A percentile compares a stretch with the other conserved stretches of the same genome.
phyloP scores from a whole-genome alignment of 1,140 invertebrate species.

The Drosophila pachea region DNA sequence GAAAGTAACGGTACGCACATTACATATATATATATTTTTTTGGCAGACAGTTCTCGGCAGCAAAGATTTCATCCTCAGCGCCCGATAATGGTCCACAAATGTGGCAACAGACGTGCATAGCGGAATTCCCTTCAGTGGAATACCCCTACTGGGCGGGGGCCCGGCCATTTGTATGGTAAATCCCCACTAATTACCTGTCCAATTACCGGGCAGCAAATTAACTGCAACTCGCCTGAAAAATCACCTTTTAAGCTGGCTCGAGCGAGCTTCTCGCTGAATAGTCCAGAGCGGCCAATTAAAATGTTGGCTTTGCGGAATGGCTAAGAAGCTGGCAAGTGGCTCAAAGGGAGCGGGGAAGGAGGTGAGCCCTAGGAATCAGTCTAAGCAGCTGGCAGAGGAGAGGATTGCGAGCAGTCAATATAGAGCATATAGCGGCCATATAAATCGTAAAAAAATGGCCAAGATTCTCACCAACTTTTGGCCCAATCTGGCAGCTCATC shows the following conservation, averaged over 20 bases:
- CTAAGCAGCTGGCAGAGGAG: too few relatives aligned
- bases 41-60: constrained; percentile 24
- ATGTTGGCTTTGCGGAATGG: too few relatives aligned
- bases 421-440: too few relatives aligned
- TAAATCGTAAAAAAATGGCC: too few relatives aligned
- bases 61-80: constrained; percentile 24
- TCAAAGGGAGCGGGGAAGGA: too few relatives aligned
- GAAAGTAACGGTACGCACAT: constrained; percentile 52
- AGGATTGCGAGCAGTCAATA: too few relatives aligned
- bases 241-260: constrained; percentile 55
- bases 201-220: constrained; percentile 66
- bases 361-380: too few relatives aligned
- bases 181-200: constrained; percentile 70
- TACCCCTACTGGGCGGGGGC: too few relatives aligned
- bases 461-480: too few relatives aligned
- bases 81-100: constrained; percentile 39
- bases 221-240: constrained; percentile 66
- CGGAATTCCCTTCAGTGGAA: not conserved
- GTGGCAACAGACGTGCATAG: constrained; percentile 55
- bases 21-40: constrained; percentile 21
- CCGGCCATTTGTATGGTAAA: constrained; percentile 35
- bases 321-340: too few relatives aligned
- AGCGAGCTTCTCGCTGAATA: too few relatives aligned
- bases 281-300: not conserved
- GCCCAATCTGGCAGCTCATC: too few relatives aligned